Evolutionary conservation across 2,113 vertebrate species (phyloP), one percentile per base, ranked within the genome.

Genomic region (Bufo bufo): DNA sequence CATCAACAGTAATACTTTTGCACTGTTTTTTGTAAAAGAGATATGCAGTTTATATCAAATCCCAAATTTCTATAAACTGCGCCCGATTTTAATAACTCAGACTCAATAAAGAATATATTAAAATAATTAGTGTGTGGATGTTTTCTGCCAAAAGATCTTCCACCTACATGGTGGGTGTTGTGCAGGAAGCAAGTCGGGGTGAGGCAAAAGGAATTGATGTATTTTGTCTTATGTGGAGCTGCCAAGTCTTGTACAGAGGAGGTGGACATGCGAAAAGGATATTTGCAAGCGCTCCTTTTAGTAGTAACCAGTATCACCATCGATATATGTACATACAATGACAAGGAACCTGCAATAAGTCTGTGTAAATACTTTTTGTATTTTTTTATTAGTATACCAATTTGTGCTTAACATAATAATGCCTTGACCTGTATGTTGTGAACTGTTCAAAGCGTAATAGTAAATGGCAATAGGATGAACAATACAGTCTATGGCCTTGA

Each of bases 71-170:
- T 90, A 93, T 91, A 91, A 94, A 92, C 92, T 94, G 91, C 93
- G 90, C 89, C 82, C 82, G 89, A 90, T 87, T 91, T 89, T 90
- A 59, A 90, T 87, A 91, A 92, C 92, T 19, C 84, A 90, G 91
- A 89, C 89, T 92, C 88, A 94, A 95, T 96, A 95, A 95, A 95
- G 91, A 92, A 90, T 93, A 93, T 93, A 92, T 89, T 90, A 92
- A 91, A 93, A 69, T 88, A 94, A 91, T 84, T 92, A 13, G 84
- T 77, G 91, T 91, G 89, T 92, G 91, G 72, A 92, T 90, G 88
- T 93, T 93, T 94, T 90, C 91, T 94, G 77, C 90, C 87, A 83
- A 84, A 66, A 54, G 71, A 71, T 23, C n/a, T 69, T 19, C 72
- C 72, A 49, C 11, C 17, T 75, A 19, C 43, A 47, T 58, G 54